A percentile compares a stretch with the other conserved stretches of the same genome.
Evolutionary conservation across 2,888 invertebrate species (phyloP).

Genomic region (Tachina grossa): DNA sequence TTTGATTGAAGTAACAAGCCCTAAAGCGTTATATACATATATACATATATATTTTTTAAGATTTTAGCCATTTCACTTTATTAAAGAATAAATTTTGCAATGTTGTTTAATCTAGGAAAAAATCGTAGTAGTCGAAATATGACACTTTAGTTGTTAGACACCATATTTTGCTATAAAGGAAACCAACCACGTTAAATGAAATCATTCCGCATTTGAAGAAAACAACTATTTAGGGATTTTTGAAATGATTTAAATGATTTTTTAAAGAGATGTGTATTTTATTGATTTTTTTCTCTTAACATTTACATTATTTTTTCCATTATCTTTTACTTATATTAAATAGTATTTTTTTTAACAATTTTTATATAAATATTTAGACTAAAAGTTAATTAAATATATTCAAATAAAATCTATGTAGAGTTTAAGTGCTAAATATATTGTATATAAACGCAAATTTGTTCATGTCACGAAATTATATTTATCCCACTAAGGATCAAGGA

Average conservation of each 20-base stretch:
- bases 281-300: conserved; percentile 51
- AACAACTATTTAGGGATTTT: conserved; percentile 24
- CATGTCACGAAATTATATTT: conserved; percentile 79
- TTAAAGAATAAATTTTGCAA: too few relatives aligned
- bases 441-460: conserved; percentile 75
- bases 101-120: too few relatives aligned
- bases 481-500: conserved; percentile 82
- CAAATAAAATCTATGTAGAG: not conserved
- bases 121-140: too few relatives aligned
- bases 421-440: conserved; percentile 27
- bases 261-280: conserved; percentile 43
- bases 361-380: conserved; percentile 15
- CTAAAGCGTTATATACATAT: too few relatives aligned
- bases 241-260: conserved; percentile 61
- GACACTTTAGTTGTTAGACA: too few relatives aligned
- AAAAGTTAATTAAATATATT: conserved; percentile 1
- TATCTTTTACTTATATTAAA: conserved; percentile 25
- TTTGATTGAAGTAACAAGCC: too few relatives aligned
- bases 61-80: too few relatives aligned
- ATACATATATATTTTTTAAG: too few relatives aligned
- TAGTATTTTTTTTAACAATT: conserved; percentile 11
- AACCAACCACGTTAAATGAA: not conserved
- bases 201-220: not conserved
- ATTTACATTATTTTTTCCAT: conserved; percentile 53
- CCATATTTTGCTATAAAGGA: too few relatives aligned